Evolutionary conservation across 2,888 invertebrate species (phyloP), one percentile per base, ranked within the genome.

Genomic region (Gymnosoma rotundatum): DNA sequence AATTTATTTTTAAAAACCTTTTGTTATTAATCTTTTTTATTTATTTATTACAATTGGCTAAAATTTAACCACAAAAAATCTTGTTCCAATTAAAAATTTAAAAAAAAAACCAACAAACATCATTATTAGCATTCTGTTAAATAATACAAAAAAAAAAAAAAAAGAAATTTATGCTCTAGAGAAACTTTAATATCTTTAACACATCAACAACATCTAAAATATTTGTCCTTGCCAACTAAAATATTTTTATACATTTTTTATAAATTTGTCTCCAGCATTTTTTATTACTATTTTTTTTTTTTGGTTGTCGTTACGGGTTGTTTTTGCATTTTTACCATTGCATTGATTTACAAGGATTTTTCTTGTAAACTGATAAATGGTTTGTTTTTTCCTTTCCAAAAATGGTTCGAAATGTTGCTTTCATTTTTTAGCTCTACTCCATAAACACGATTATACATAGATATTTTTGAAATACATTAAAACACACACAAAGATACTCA

Each of bases 351-450:
- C 84, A 84, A 84, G 84, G 84, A 81, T 78, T 78, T 76, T 69
- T 61, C 72, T 83, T 73, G 78, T 78, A 78, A 84, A 81, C 85
- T 87, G 86, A 87, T 85, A 87, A 86, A 87, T 87, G 87, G 86
- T 85, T 87, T 87, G 86, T 87, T 87, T 87, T 87, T 87, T 87
- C 87, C 87, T 86, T 84, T 20, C 5, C 45, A 58, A 74, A 58
- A 74, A 42, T 78, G 73, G 83, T 80, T 84, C 72, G 72, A 79
- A 79, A 73, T 78, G 56, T 72, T 75, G 38, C 64, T 70, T 52
- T 72, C 36, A 76, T 82, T 64, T 72, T 78, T 78, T 50, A 72
- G 64, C 58, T 58, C 56, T 50, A 60, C 78, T 66, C 42, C 25
- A 69, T 54, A 80, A 45, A 60, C 32, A 61, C 66, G 50, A 10